Conservation (phyloP, 2,113 vertebrate species). For the Cyanoliseus patagonus region DNA sequence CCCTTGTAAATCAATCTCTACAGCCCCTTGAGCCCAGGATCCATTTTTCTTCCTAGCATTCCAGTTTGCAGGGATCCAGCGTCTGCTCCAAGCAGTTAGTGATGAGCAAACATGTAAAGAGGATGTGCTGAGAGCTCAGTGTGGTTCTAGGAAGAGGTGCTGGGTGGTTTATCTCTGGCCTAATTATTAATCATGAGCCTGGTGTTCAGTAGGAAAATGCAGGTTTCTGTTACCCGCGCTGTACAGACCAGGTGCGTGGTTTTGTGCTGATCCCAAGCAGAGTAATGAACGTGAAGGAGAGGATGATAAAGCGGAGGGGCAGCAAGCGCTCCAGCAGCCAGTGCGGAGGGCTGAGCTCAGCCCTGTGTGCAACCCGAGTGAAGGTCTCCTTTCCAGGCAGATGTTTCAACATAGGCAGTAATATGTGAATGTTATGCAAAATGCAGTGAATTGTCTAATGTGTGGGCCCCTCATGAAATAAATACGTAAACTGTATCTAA, state of each 20-base stretch:
- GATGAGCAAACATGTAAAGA: neutral
- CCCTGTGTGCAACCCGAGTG: neutral
- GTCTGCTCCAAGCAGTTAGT: neutral
- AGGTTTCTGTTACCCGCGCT: neutral
- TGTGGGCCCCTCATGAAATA: constrained; percentile 31
- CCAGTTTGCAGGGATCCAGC: neutral
- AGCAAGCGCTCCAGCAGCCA: neutral
- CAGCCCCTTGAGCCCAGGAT: constrained; percentile 48
- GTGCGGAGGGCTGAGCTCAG: neutral
- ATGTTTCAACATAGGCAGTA: neutral
- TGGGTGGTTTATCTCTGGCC: neutral
- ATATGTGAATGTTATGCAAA: neutral
- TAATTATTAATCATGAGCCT: constrained; percentile 2
- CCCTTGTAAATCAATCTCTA: constrained; percentile 59
- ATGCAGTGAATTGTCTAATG: neutral
- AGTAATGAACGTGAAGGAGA: neutral
- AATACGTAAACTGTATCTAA: constrained; percentile 64
- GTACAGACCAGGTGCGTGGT: neutral
- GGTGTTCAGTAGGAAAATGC: neutral
- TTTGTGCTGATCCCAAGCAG: rapidly evolving
- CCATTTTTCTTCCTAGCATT: constrained; percentile 49
- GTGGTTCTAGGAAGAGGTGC: neutral
- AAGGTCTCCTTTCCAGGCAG: neutral
- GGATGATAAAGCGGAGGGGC: neutral
- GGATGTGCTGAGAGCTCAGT: neutral